phyloP scores from a whole-genome alignment of 2,888 invertebrate genomes.

The Callimorpha dominula region DNA sequence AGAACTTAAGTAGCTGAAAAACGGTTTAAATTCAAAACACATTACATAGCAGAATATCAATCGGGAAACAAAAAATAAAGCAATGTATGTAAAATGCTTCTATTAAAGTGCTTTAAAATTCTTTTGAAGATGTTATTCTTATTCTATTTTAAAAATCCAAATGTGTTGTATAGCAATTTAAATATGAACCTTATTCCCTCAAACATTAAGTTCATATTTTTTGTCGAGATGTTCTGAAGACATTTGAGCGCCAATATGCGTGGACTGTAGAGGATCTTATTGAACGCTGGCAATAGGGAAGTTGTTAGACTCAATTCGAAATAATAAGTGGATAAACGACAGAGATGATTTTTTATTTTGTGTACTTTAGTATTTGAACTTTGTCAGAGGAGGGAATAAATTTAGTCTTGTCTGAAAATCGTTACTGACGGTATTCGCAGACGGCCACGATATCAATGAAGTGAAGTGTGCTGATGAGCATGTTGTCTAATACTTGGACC shows the following conservation, averaged over 20 bases:
- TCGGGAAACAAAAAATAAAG: background rate
- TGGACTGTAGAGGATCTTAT: background rate
- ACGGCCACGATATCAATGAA: no score
- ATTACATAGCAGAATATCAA: background rate
- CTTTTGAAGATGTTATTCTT: background rate
- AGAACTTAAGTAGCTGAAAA: background rate
- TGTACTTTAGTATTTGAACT: background rate
- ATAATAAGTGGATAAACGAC: conserved; percentile 3
- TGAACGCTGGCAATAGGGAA: conserved; percentile 10
- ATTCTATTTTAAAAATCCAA: conserved; percentile 10
- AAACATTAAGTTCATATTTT: background rate
- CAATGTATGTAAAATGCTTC: background rate
- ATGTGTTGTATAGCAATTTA: background rate
- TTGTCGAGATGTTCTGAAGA: background rate
- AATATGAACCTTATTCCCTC: background rate
- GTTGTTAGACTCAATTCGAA: background rate
- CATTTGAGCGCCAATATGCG: conserved; percentile 1
- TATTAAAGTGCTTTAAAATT: conserved; percentile 2
- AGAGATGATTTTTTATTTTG: background rate
- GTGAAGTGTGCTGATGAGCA: no score
- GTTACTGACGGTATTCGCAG: no score
- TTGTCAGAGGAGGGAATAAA: background rate
- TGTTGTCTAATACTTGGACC: no score
- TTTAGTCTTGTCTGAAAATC: background rate
- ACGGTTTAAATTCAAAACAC: background rate